Conservation (phyloP, 2,113 vertebrate genomes). For the Eidolon helvum region DNA sequence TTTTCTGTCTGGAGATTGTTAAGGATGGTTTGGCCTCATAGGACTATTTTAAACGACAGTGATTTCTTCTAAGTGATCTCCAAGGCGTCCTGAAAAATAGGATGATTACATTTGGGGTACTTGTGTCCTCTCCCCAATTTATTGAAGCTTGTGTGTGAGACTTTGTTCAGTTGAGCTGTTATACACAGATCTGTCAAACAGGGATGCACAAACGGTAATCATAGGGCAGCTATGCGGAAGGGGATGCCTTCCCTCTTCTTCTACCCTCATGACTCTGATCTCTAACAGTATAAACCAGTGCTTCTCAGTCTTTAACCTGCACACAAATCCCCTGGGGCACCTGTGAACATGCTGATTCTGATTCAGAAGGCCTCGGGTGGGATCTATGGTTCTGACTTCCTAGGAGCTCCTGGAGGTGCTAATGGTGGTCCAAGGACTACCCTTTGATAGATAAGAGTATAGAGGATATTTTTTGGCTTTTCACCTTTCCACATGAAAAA, state of each 20-base stretch:
- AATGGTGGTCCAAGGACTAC: neutral
- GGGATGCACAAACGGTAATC: neutral
- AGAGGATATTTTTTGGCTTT: neutral
- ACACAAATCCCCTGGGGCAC: neutral
- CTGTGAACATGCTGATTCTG: neutral
- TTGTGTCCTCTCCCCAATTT: neutral
- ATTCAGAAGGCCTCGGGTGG: neutral
- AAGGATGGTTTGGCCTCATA: neutral
- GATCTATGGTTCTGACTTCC: neutral
- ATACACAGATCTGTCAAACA: neutral
- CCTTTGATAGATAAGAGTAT: neutral
- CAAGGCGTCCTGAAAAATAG: neutral
- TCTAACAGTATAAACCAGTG: rapidly evolving
- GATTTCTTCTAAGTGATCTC: neutral
- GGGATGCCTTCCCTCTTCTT: neutral
- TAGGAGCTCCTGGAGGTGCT: neutral
- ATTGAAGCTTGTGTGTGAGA: neutral
- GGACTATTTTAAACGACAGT: neutral
- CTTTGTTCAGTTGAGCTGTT: neutral
- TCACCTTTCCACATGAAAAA: neutral
- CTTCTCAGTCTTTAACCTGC: neutral
- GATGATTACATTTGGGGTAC: neutral
- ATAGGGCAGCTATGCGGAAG: neutral
- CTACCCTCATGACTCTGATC: neutral
- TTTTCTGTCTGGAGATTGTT: neutral